A percentile compares a stretch with the other conserved stretches of the same genome.
Conservation (phyloP, 2,797 vertebrate genomes). For the Hirundo rustica region DNA sequence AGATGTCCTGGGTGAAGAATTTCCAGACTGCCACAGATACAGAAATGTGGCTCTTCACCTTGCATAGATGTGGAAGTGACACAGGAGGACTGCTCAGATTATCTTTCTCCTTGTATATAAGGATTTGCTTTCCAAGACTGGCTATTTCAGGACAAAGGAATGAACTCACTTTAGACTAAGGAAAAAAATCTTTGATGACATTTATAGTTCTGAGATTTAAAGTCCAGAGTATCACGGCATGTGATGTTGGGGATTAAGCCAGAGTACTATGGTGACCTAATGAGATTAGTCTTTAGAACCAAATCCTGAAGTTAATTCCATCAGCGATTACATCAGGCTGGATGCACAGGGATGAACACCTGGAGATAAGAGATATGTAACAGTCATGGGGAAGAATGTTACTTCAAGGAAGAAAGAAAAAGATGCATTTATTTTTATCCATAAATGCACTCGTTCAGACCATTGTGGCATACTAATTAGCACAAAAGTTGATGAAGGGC, state of each 20-base stretch:
- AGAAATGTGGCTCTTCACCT: not conserved
- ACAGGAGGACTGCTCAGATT: not conserved
- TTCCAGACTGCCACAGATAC: not conserved
- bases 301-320: slow-evolving; percentile 45
- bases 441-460: not conserved
- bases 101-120: not conserved
- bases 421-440: not conserved
- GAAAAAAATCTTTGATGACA: not conserved
- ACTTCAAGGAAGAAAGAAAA: not conserved
- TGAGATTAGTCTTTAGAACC: slow-evolving; percentile 28
- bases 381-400: not conserved
- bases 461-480: not conserved
- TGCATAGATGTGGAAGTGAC: not conserved
- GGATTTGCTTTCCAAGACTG: not conserved
- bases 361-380: not conserved
- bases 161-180: not conserved
- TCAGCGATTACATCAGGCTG: not conserved
- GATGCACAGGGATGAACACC: not conserved
- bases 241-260: slow-evolving; percentile 18
- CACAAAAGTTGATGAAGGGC: not conserved
- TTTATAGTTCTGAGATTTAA: slow-evolving; percentile 40
- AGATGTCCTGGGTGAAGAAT: not conserved
- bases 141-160: slow-evolving; percentile 9
- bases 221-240: not conserved
- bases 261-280: slow-evolving; percentile 15